These are phyloP conservation scores for Drymodes brunneopygia DNA, from an alignment of 2,113 vertebrate species.

Conservation along the genomic window DNA sequence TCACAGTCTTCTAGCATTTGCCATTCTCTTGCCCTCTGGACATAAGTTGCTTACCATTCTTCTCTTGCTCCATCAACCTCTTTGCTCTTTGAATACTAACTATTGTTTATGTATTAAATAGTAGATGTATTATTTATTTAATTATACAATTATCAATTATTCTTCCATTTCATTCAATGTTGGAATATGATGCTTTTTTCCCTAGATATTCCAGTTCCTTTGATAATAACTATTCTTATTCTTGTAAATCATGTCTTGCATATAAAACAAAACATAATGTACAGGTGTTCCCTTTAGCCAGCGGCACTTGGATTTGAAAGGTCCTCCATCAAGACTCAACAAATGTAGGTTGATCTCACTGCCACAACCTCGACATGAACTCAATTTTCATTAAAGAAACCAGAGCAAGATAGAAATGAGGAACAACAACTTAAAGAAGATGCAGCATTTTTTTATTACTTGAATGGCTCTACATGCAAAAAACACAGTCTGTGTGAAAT, in stretches of 20 bases:
- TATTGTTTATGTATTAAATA: not conserved
- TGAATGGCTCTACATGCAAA: not conserved
- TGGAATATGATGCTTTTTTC: not conserved
- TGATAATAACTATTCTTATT: not conserved
- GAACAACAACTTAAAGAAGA: not conserved
- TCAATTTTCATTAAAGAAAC: not conserved
- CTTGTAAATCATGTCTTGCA: not conserved
- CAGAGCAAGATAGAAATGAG: not conserved
- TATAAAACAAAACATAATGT: not conserved
- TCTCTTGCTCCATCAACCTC: not conserved
- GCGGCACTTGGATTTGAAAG: not conserved
- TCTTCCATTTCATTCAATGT: not conserved
- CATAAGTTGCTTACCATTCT: not conserved
- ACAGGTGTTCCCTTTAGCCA: not conserved
- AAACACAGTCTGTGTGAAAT: not conserved
- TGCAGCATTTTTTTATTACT: not conserved
- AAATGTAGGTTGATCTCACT: not conserved
- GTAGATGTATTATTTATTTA: not conserved
- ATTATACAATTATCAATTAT: not conserved
- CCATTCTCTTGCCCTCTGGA: not conserved
- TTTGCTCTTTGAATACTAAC: not conserved
- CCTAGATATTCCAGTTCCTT: not conserved
- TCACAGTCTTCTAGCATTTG: not conserved
- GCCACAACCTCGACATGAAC: not conserved
- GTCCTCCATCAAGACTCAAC: not conserved